Evolutionary conservation across 2,888 invertebrate genomes (phyloP), one percentile per base, ranked within the genome.

Genomic region (Mayetiola destructor): DNA sequence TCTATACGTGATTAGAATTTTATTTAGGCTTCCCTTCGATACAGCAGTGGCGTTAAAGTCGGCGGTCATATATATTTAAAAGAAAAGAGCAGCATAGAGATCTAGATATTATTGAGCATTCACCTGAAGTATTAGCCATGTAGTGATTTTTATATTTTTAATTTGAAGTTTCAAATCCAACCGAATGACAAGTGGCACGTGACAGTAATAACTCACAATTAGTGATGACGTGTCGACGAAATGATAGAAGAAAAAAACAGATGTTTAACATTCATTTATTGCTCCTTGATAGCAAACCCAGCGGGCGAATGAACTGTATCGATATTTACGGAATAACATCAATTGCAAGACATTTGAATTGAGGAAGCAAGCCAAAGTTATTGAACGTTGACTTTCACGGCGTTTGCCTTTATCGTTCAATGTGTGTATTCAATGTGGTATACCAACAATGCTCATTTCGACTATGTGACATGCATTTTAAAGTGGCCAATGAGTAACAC

Each of bases 121-220:
- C 32, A 12, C 12, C 12, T 32, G 32, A 32, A 12, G 12, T 32
- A 9, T 32, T 32, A 9, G 32, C 8, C 12, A 32, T 32, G 6
- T 9, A 12, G n/a, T 2, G n/a, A n/a, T n/a, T n/a, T n/a, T n/a
- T n/a, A n/a, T n/a, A n/a, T 52, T 52, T n/a, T 5, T 16, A 12
- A 20, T 55, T 10, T 53, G 3, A 39, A 39, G 23, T 36, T 3
- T 30, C 37, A 21, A 37, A 10, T 54, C 2, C 2, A 54, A 6
- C n/a, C 30, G 29, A 32, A 16, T 53, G 53, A 48, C 53, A 8
- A 21, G 36, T 55, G 30, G 39, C 35, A 42, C 56, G 56, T 48
- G 48, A 21, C 35, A 29, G 5, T 52, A 16, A 56, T 56, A 56
- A 56, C 3, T 56, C 48, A 48, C 56, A 56, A 56, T 56, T 56